Evolutionary conservation across 2,113 vertebrate genomes (phyloP), one percentile per base, ranked within the genome.

Genomic region (Paratilapia polleni): DNA sequence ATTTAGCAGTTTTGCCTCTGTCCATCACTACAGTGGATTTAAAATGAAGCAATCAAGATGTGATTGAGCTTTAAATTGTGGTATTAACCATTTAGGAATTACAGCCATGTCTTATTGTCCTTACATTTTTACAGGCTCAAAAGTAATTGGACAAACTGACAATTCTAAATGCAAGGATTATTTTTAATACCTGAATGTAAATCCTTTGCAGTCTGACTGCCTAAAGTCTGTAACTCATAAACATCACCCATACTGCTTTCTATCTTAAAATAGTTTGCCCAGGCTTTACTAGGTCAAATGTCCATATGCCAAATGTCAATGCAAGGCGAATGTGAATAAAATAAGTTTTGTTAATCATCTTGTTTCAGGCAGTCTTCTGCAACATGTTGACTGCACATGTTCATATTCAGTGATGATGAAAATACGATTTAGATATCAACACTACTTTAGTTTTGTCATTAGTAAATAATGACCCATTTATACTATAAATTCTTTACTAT

Each of bases 91-190:
- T 73, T 73, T 54, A 73, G 47, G 11, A 34, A 54, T 52, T 34
- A 70, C 43, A 70, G 2, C 43, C 2, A 3, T 70, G 43, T 26
- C 28, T 70, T 49, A 73, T 52, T 73, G 68, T 54, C 20, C 68
- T 73, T 31, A 9, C 20, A 34, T 73, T 73, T 73, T 73, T 34
- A 8, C 26, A 34, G 19, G 6, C 26, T 49, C 15, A 49, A 49
- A 73, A 52, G 12, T 52, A 70, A 73, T 28, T 14, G 49, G 64
- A 52, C 11, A 54, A 73, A 73, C 26, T 73, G 26, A 52, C 54
- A 6, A 73, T 54, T 73, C 47, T 73, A 73, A 73, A 73, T 73
- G n/a, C 47, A 54, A 54, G 6, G 68, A 73, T 73, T 73, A 54
- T 73, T 73, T 73, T 73, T 73, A 73, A 52, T 73, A 26, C 26